Percentiles rank a stretch among this genome's conserved stretches.
Evolutionary conservation across 1,140 invertebrate species (phyloP).

Genomic region (Matsumurasca onukii): DNA sequence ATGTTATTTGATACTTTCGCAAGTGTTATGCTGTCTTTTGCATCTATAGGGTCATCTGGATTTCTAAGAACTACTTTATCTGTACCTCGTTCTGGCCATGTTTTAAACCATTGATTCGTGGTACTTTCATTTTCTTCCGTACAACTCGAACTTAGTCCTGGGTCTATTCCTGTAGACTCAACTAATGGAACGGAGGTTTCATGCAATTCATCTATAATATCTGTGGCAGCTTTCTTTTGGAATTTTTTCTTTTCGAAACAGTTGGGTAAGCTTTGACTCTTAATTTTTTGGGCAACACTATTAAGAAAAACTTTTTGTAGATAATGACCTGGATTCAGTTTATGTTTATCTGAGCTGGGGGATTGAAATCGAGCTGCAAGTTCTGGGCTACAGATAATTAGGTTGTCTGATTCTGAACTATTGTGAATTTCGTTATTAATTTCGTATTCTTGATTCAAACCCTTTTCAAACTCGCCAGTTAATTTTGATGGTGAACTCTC

Average conservation of each 20-base stretch:
- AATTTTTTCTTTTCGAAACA: slow-evolving; percentile 35
- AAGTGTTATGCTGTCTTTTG: no score
- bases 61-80: slow-evolving; percentile 37
- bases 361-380: slow-evolving; percentile 39
- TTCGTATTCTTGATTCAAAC: slow-evolving; percentile 52
- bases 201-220: slow-evolving; percentile 14
- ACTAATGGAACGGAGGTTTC: background rate
- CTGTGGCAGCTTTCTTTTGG: background rate
- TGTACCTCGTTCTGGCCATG: slow-evolving; percentile 44
- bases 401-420: slow-evolving; percentile 26
- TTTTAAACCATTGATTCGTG: slow-evolving; percentile 43
- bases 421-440: background rate
- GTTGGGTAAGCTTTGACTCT: slow-evolving; percentile 41
- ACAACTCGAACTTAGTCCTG: background rate
- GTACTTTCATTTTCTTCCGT: slow-evolving; percentile 20
- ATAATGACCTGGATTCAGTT: slow-evolving; percentile 39
- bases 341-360: slow-evolving; percentile 28
- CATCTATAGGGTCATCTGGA: background rate
- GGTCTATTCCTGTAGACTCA: background rate
- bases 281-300: slow-evolving; percentile 36
- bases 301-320: slow-evolving; percentile 40
- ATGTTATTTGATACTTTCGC: no score
- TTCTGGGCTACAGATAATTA: slow-evolving; percentile 40
- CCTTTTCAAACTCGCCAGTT: background rate
- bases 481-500: background rate